Conservation (phyloP, 1,140 invertebrate genomes). For the Drosophila repleta region DNA sequence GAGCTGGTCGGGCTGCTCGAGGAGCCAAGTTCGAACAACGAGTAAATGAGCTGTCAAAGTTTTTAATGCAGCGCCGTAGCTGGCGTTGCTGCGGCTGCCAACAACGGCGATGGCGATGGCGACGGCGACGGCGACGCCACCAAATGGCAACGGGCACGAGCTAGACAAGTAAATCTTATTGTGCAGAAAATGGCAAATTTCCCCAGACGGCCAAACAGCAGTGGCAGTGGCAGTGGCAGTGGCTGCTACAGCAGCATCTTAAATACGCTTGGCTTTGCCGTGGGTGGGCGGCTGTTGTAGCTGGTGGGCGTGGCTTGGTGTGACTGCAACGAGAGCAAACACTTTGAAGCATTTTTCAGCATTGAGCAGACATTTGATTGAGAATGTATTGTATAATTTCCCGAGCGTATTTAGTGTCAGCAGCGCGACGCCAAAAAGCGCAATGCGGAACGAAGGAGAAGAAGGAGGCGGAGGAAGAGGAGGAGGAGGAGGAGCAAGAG, state of each 20-base stretch:
- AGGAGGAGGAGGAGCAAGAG: not conserved
- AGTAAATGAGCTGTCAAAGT: slow-evolving; percentile 82
- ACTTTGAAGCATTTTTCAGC: slow-evolving; percentile 76
- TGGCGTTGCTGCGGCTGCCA: slow-evolving; percentile 39
- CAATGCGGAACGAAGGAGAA: slow-evolving; percentile 31
- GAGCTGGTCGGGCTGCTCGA: slow-evolving; percentile 5
- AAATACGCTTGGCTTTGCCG: slow-evolving; percentile 25
- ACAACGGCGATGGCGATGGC: slow-evolving; percentile 35
- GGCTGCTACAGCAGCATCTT: slow-evolving; percentile 44
- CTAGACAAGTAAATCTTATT: slow-evolving; percentile 82
- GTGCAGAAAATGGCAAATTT: slow-evolving; percentile 82
- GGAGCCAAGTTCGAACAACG: slow-evolving; percentile 74
- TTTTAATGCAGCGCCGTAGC: slow-evolving; percentile 73
- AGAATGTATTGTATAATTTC: slow-evolving; percentile 81
- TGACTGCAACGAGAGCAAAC: slow-evolving; percentile 43
- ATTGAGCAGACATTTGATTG: slow-evolving; percentile 78
- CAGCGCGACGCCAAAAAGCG: slow-evolving; percentile 52
- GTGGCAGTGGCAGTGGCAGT: slow-evolving; percentile 40
- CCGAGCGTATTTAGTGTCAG: slow-evolving; percentile 79
- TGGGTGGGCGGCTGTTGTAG: not conserved
- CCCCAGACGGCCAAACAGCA: slow-evolving; percentile 78
- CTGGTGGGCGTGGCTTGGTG: not conserved
- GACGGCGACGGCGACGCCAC: slow-evolving; percentile 46
- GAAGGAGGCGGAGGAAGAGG: slow-evolving; percentile 13
- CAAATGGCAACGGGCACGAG: slow-evolving; percentile 77